phyloP scores from a whole-genome alignment of 1,140 invertebrate species.

The Drosophila saltans region DNA sequence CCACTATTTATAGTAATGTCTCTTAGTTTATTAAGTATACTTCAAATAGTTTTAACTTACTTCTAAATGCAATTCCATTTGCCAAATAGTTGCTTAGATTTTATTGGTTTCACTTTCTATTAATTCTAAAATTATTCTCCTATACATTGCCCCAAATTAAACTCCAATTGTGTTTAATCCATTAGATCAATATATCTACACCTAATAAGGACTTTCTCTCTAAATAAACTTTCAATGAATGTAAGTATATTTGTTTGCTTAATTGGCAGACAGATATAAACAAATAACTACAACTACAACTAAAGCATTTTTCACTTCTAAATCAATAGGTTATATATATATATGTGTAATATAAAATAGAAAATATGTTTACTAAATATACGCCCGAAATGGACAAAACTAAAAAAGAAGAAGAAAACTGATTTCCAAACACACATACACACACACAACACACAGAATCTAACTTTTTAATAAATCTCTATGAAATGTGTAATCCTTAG shows the following conservation, averaged over 20 bases:
- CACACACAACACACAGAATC: background rate
- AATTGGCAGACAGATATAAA: background rate
- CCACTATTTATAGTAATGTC: too few relatives aligned
- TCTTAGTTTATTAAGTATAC: too few relatives aligned
- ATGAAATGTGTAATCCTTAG: slow-evolving; percentile 27
- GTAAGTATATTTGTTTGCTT: slow-evolving; percentile 7
- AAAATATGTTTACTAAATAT: slow-evolving; percentile 12
- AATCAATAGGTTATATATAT: slow-evolving; percentile 3
- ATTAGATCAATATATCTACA: background rate
- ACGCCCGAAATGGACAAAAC: background rate
- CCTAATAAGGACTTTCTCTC: background rate
- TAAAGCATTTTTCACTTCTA: slow-evolving; percentile 12
- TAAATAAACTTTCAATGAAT: slow-evolving; percentile 1
- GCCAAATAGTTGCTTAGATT: too few relatives aligned
- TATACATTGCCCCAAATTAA: too few relatives aligned
- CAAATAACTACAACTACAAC: background rate
- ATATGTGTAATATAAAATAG: slow-evolving; percentile 8
- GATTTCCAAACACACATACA: background rate
- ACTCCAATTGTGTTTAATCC: background rate
- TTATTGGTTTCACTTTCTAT: too few relatives aligned
- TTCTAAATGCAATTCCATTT: too few relatives aligned
- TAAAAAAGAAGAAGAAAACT: background rate
- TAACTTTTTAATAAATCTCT: slow-evolving; percentile 11
- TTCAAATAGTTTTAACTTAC: too few relatives aligned
- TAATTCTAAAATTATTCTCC: too few relatives aligned